Evolutionary conservation across 2,797 vertebrate genomes (phyloP).

Genomic region (Notolabrus celidotus): DNA sequence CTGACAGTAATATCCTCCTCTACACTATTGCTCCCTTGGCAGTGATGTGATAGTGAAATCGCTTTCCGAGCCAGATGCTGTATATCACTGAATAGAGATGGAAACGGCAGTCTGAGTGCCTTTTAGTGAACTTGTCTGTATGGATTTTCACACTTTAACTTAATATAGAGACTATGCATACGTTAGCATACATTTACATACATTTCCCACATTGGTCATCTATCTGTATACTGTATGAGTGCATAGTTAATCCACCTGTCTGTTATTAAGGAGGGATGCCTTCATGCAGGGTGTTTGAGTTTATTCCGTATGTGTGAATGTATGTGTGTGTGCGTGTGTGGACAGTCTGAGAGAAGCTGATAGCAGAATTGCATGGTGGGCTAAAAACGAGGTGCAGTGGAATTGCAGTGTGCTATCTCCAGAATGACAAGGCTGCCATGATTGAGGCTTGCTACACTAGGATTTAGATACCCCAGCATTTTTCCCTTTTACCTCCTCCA

Average conservation of each 20-base stretch:
- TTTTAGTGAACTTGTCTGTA: conserved; percentile 59
- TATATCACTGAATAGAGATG: conserved; percentile 69
- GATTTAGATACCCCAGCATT: conserved; percentile 83
- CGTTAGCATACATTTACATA: conserved; percentile 74
- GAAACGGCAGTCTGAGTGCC: conserved; percentile 45
- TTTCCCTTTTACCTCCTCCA: conserved; percentile 62
- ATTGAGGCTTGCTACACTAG: conserved; percentile 81
- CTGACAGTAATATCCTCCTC: conserved; percentile 80
- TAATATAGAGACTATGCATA: conserved; percentile 67
- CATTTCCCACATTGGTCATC: conserved; percentile 56
- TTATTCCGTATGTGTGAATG: conserved; percentile 47
- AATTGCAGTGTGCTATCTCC: conserved; percentile 82
- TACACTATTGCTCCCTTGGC: conserved; percentile 74
- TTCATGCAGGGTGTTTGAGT: conserved; percentile 56
- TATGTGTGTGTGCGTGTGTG: conserved; percentile 49
- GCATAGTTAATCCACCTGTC: conserved; percentile 78
- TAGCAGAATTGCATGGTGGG: conserved; percentile 87
- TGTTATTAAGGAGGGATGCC: conserved; percentile 75
- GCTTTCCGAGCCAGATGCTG: conserved; percentile 65
- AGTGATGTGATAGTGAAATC: conserved; percentile 74
- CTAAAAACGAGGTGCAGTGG: conserved; percentile 81
- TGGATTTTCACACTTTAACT: conserved; percentile 67
- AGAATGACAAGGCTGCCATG: conserved; percentile 81
- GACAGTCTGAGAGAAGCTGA: conserved; percentile 79
- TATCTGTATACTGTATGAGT: conserved; percentile 64